Evolutionary conservation across 1,140 invertebrate species (phyloP), one percentile per base, ranked within the genome.

Genomic region (Leptopilina boulardi): DNA sequence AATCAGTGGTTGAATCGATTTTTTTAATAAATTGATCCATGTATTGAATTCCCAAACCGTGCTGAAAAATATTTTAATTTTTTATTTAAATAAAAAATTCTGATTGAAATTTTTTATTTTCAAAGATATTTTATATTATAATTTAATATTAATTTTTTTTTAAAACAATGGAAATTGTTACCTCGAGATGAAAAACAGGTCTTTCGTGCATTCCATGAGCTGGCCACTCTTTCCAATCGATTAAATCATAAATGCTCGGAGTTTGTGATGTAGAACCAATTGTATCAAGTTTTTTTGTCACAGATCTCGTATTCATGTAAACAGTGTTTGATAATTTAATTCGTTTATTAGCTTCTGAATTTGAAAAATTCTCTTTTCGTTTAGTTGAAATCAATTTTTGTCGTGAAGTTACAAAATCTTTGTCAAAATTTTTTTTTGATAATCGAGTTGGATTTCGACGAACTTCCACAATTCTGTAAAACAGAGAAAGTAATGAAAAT

Each of bases 121-220:
- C n/a, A n/a, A n/a, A n/a, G n/a, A n/a, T 15, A 5, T 26, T 34
- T 6, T 19, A 21, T 19, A 6, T 66, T 47, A 71, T 26, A 30
- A 56, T 51, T 21, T 34, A 41, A 51, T 54, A 47, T 5, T 5
- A 54, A 23, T 56, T 21, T 19, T 9, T 21, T 70, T 47, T 9
- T 18, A n/a, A n/a, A n/a, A n/a, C n/a, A n/a, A n/a, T n/a, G n/a
- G n/a, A n/a, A 26, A 9, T 21, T 42, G 23, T 10, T 70, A 88
- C 85, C 79, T 87, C 83, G 0, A 85, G 83, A 83, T 91, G 89
- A 38, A 84, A 91, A 8, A 88, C 78, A 3, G 89, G 88, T 38
- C 88, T 86, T 72, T 91, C 89, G 59, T 90, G 89, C 88, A 89
- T 89, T n/a, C 88, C 89, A 73, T 89, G 86, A 9, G 76, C 84